Percentiles rank a stretch among this genome's conserved stretches.
Evolutionary conservation across 2,113 vertebrate genomes (phyloP).

Genomic region (Gulo gulo): DNA sequence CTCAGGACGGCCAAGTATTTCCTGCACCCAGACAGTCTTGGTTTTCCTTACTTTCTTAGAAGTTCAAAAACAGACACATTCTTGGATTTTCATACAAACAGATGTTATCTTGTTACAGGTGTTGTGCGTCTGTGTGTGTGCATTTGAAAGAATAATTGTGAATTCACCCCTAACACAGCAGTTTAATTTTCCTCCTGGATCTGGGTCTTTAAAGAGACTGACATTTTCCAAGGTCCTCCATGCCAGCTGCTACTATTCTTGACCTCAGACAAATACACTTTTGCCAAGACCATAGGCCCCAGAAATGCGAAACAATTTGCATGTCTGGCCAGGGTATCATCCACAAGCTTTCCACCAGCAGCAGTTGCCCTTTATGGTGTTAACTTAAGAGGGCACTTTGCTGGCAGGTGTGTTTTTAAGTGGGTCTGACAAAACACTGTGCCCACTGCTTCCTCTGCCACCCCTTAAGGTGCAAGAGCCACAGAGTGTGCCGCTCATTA

Average conservation of each 20-base stretch:
- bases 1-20: not conserved
- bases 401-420: not conserved
- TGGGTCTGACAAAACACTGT: not conserved
- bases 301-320: slow-evolving; percentile 5
- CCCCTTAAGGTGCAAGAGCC: not conserved
- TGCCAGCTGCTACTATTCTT: not conserved
- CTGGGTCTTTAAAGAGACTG: slow-evolving; percentile 16
- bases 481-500: not conserved
- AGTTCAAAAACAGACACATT: not conserved
- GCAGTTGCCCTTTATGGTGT: not conserved
- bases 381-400: not conserved
- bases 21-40: not conserved
- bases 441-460: not conserved
- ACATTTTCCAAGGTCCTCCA: slow-evolving; percentile 4
- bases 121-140: not conserved
- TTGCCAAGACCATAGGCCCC: not conserved
- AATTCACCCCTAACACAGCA: not conserved
- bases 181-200: slow-evolving; percentile 6
- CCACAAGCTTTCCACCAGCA: not conserved
- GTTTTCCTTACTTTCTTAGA: slow-evolving; percentile 18
- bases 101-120: not conserved
- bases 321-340: not conserved
- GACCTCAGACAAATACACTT: not conserved
- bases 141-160: slow-evolving; percentile 7
- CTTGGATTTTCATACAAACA: not conserved